Base-by-base conservation (phyloP, 2,797 vertebrate species). In the Picus viridis region DNA sequence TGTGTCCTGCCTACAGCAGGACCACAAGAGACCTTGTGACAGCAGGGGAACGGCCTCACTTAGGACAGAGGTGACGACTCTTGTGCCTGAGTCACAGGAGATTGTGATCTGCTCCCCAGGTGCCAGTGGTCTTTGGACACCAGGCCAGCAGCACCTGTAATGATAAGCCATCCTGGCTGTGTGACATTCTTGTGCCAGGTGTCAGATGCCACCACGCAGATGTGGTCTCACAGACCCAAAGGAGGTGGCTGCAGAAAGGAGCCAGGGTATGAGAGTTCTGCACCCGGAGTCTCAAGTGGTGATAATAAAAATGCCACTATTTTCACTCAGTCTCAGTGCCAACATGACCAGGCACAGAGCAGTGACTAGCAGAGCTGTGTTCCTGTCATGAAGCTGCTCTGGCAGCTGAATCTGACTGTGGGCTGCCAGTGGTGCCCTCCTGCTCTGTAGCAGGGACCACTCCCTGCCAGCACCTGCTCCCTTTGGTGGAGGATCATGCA, bases 111-210 rank as follows among this genome's bases (percentile, higher is more conserved):
- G 39, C 26, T 56, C 30, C 67, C 23, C 41, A 26, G 5, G 22
- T 20, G 4, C 22, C 2, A 5, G 23, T 34, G 51, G 58, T 47
- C 57, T 84, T 78, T 59, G 68, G 39, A 64, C 24, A 64, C 24
- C 15, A 78, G 49, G 18, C 30, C 58, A 87, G 58, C 36, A 74
- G 57, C 45, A 32, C 6, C 3, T 53, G 1, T 43, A 27, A 79
- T 27, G 71, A 64, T 1, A 15, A 70, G 54, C 26, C 64, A 22
- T 39, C 74, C 63, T 64, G 63, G 72, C 65, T 65, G 29, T 49
- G 71, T 86, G 93, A 70, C 86, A 68, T 92, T 94, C 79, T 83
- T 84, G 64, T 73, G 54, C 39, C 83, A 67, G 63, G 58, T 24
- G n/a, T 77, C 80, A 91, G 51, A 63, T 26, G 7, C n/a, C 76